These are phyloP conservation scores for Setophaga petechia DNA, from an alignment of 2,113 vertebrate species.

Conservation along the genomic window DNA sequence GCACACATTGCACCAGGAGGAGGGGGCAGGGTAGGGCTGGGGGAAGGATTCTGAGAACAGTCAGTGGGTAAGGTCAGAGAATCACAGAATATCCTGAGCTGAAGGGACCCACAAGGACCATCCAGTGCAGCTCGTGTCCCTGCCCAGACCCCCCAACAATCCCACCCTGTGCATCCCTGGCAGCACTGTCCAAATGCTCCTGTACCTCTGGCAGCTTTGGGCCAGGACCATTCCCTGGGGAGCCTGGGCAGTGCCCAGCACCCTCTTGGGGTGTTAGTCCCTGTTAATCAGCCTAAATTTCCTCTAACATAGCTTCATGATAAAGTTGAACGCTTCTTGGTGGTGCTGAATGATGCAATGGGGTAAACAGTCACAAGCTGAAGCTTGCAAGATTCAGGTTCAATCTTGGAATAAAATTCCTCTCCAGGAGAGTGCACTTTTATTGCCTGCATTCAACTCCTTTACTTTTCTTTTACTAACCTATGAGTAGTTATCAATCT, in stretches of 20 bases:
- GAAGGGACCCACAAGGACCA: not conserved
- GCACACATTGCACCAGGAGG: not conserved
- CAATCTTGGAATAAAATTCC: not conserved
- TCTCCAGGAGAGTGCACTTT: not conserved
- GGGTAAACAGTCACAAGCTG: not conserved
- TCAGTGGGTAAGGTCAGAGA: not conserved
- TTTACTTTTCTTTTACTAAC: not conserved
- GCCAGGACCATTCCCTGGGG: not conserved
- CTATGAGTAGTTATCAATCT: not conserved
- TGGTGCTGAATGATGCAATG: not conserved
- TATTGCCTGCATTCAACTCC: not conserved
- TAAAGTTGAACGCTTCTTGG: not conserved
- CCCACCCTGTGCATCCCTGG: not conserved
- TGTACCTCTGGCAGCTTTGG: not conserved
- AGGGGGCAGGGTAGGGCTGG: not conserved
- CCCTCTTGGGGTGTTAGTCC: not conserved
- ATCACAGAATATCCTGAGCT: not conserved
- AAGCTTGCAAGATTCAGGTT: not conserved
- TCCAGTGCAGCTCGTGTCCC: not conserved
- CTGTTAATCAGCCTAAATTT: not conserved
- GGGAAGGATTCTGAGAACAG: not conserved
- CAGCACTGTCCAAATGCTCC: accelerated
- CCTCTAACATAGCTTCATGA: not conserved
- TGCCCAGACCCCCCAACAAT: not conserved
- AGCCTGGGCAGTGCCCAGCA: not conserved